Base-by-base conservation (phyloP, 2,888 invertebrate genomes). In the Apoda limacodes region DNA sequence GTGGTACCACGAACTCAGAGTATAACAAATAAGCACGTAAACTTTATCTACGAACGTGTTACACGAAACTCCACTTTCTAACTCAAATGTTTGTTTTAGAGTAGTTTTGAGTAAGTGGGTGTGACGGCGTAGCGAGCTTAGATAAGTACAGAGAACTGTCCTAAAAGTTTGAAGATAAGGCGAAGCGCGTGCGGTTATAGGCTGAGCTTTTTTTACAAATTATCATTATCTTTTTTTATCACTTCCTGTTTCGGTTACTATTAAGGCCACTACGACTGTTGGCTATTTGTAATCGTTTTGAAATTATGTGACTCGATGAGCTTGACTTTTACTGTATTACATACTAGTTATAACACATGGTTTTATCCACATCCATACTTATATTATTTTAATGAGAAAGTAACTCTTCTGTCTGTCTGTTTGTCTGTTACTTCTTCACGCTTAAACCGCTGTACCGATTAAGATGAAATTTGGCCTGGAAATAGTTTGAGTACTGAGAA, bases 51-150 rank as follows among this genome's bases (percentile, higher is more conserved):
- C 55, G 52, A 48, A 65, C 70, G 62, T 58, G 61, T 63, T 71
- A 78, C 80, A 78, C 66, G 74, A 62, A 72, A 75, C 70, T 67
- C 69, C 76, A 80, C 80, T 80, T 78, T 80, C 78, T 76, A 76
- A 67, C 54, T 66, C 63, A 76, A 78, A 80, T 76, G 64, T 80
- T 80, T 69, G 60, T 52, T 60, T 58, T 65, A 48, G 60, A 64
- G 68, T 67, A 69, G 71, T 60, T 58, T 65, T 47, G 60, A 64
- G 68, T 67, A 69, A 72, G 67, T 65, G 67, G 65, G 62, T 6
- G 17, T 17, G 61, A 61, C 55, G 55, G 52, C 38, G 37, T 38
- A 56, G 57, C 55, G 59, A 62, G 60, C 53, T 57, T 57, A 78
- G 78, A 78, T 78, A 78, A 76, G 56, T 53, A 47, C 51, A 45